These are phyloP conservation scores for Cerceris rybyensis DNA, from an alignment of 2,888 invertebrate genomes.

Conservation along the genomic window DNA sequence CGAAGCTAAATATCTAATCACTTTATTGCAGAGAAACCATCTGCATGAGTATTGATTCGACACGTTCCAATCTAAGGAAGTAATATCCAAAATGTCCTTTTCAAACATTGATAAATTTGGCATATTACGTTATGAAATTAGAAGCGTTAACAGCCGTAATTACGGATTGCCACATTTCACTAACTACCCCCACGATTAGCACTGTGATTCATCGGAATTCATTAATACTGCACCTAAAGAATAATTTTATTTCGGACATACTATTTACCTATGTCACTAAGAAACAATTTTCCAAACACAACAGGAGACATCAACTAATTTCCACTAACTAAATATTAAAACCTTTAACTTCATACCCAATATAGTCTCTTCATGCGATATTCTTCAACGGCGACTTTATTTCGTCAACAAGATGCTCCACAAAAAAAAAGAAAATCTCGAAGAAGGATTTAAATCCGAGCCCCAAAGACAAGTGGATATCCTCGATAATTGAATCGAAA, in stretches of 20 bases:
- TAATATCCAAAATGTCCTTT: neutral
- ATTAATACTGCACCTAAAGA: constrained; percentile 41
- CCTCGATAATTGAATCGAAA: too few relatives aligned
- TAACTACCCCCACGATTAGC: constrained; percentile 66
- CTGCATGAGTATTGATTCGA: too few relatives aligned
- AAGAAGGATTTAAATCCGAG: neutral
- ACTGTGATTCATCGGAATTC: constrained; percentile 57
- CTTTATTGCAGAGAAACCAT: too few relatives aligned
- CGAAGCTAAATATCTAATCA: too few relatives aligned
- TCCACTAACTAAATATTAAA: too few relatives aligned
- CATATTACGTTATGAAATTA: constrained; percentile 57
- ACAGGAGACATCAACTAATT: neutral
- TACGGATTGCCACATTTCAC: constrained; percentile 70
- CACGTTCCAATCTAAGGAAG: too few relatives aligned
- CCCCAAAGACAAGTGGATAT: too few relatives aligned
- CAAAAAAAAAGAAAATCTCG: constrained; percentile 49
- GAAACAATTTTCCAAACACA: constrained; percentile 20
- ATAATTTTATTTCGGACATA: constrained; percentile 50
- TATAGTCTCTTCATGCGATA: neutral
- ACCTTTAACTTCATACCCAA: too few relatives aligned
- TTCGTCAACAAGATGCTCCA: constrained; percentile 51
- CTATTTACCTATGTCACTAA: too few relatives aligned
- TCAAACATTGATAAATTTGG: constrained; percentile 20
- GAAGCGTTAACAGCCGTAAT: constrained; percentile 59
- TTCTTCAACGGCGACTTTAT: constrained; percentile 54